A percentile compares a stretch with the other conserved stretches of the same genome.
These are phyloP conservation scores for Otus sunia DNA, from an alignment of 2,113 vertebrate genomes.

Conservation along the genomic window DNA sequence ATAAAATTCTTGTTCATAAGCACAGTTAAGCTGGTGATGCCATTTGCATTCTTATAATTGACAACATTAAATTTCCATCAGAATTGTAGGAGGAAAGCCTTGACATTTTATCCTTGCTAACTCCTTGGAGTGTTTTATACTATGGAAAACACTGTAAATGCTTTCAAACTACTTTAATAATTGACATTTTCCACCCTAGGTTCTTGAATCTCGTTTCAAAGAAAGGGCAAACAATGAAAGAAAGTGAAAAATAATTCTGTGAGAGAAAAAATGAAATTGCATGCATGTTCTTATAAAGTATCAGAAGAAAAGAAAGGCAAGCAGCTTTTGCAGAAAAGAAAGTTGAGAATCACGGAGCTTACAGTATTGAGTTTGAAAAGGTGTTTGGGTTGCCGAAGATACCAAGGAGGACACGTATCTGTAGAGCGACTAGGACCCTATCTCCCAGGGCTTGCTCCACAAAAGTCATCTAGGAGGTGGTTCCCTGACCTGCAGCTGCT, in stretches of 20 bases:
- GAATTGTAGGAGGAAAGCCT: neutral
- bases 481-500: neutral
- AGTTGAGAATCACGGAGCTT: neutral
- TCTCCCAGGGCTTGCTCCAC: neutral
- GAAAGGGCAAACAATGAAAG: neutral
- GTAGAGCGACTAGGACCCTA: neutral
- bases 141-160: neutral
- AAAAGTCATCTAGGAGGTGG: neutral
- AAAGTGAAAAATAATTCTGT: neutral
- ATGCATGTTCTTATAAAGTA: neutral
- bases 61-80: neutral
- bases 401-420: neutral
- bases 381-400: neutral
- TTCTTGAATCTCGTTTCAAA: neutral
- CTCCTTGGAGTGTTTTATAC: neutral
- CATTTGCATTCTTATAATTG: neutral
- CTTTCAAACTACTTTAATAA: neutral
- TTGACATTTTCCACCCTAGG: neutral
- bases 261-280: neutral
- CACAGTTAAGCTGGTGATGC: neutral
- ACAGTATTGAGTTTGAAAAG: neutral
- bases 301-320: neutral
- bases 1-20: conserved; percentile 4
- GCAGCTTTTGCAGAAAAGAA: neutral
- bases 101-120: neutral